Base-by-base conservation (phyloP, 2,888 invertebrate genomes). In the Trypoxylon attenuatum region DNA sequence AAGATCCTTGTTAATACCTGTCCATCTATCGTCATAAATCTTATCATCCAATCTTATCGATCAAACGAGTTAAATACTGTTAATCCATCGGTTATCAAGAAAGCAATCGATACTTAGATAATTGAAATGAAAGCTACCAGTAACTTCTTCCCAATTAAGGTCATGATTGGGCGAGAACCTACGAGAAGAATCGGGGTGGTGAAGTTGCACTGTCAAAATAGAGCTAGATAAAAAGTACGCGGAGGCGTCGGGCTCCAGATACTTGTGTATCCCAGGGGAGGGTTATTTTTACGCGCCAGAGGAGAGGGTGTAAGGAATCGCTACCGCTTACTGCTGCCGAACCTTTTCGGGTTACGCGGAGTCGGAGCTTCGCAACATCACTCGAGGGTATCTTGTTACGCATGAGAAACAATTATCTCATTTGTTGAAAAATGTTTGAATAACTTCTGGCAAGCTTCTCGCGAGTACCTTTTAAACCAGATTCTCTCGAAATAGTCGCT, bases 321-420 rank as follows among this genome's bases (percentile, higher is more conserved):
- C 58, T 55, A 64, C 62, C 55, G 69, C 59, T 64, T 61, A 63
- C 69, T 60, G 61, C 47, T 65, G 64, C 68, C 84, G 82, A 80
- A 80, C 87, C 86, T 82, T 87, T 86, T 87, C 84, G 85, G 85
- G 86, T 84, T 83, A 84, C 78, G 82, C 78, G 69, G 61, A 75
- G 69, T 4, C 53, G 72, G 75, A 75, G 65, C 75, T 68, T 69
- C 77, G 76, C 72, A 72, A 69, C 71, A 71, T 67, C 61, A 46
- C 41, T 60, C 54, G 62, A 60, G 29, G 65, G 82, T 82, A 69
- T 82, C 81, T 68, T 73, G 77, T 82, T 82, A 82, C 82, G 67
- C 62, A 29, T 21, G 27, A 13, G 22, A n/a, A 33, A 58, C 55
- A 56, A 73, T n/a, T 18, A 15, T 53, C 58, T 55, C 33, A 33